Evolutionary conservation across 2,888 invertebrate genomes (phyloP).

Genomic region (Hirtodrosophila histrioides): DNA sequence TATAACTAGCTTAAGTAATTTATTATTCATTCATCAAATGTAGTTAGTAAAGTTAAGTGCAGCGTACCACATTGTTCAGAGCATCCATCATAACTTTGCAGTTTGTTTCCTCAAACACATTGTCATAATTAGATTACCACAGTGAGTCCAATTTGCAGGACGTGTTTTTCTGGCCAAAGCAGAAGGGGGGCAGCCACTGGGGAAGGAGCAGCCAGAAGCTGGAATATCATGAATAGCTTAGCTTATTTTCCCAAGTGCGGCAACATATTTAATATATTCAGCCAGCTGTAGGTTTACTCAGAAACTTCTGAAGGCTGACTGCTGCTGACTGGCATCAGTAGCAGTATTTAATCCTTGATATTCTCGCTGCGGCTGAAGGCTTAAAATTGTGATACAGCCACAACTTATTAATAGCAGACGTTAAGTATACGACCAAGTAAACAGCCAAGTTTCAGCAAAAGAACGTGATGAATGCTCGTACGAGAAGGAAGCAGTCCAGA

Average conservation of each 20-base stretch:
- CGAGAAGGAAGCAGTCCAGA: constrained; percentile 3
- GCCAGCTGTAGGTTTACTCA: constrained; percentile 5
- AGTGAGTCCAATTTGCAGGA: constrained; percentile 5
- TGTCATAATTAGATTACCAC: constrained; percentile 50
- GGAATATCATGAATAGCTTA: constrained; percentile 16
- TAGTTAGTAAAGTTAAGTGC: background rate
- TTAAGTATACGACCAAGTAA: constrained; percentile 39
- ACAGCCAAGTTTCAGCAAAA: background rate
- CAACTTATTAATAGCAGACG: constrained; percentile 11
- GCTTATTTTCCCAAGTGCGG: background rate
- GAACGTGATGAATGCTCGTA: constrained; percentile 35
- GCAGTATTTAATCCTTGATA: constrained; percentile 15
- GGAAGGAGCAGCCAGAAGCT: constrained; percentile 1
- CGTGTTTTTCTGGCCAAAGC: constrained; percentile 6
- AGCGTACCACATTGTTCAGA: background rate
- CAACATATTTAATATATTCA: background rate
- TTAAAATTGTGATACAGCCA: background rate
- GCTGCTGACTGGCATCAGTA: constrained; percentile 14
- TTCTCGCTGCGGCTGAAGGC: constrained; percentile 7
- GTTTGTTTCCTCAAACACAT: constrained; percentile 26
- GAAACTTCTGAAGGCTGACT: constrained; percentile 33
- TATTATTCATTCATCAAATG: background rate
- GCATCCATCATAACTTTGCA: constrained; percentile 21
- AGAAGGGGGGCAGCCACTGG: background rate
- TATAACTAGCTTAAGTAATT: no score